Evolutionary conservation across 2,888 invertebrate genomes (phyloP).

Genomic region (Kryphioiulus occultus): DNA sequence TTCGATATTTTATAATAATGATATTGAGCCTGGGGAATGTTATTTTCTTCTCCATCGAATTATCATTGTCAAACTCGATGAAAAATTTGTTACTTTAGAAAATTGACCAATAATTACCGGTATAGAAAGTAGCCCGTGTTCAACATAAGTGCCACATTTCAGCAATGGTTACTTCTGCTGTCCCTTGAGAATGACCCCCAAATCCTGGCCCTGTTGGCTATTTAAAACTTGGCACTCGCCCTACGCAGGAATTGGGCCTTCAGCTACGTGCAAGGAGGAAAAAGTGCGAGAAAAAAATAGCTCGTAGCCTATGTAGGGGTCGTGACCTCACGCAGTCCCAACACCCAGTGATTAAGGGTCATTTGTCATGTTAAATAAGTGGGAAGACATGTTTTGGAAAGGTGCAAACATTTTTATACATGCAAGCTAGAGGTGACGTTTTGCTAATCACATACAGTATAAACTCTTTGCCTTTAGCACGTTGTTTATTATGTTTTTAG

Average conservation of each 20-base stretch:
- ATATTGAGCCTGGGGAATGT: neutral
- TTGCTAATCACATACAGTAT: neutral
- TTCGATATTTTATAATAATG: neutral
- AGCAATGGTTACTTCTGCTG: neutral
- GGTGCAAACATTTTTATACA: constrained; percentile 31
- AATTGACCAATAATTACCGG: neutral
- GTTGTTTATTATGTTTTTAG: neutral
- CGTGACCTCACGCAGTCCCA: neutral
- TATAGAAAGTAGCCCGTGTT: neutral
- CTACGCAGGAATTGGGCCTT: neutral
- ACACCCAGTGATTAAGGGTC: constrained; percentile 30
- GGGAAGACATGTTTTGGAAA: constrained; percentile 6
- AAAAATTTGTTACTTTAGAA: neutral
- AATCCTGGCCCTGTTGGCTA: neutral
- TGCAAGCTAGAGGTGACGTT: constrained; percentile 1
- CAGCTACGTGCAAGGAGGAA: neutral
- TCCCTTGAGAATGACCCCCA: neutral
- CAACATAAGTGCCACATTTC: neutral
- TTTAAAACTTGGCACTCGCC: neutral
- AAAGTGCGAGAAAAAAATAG: neutral
- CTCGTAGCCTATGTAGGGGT: neutral
- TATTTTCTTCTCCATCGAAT: too few species aligned
- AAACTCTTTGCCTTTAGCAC: neutral
- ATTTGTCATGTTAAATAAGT: constrained; percentile 24
- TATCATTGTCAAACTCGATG: neutral